Evolutionary conservation across 2,888 invertebrate species (phyloP).

Genomic region (Lasioglossum malachurum): DNA sequence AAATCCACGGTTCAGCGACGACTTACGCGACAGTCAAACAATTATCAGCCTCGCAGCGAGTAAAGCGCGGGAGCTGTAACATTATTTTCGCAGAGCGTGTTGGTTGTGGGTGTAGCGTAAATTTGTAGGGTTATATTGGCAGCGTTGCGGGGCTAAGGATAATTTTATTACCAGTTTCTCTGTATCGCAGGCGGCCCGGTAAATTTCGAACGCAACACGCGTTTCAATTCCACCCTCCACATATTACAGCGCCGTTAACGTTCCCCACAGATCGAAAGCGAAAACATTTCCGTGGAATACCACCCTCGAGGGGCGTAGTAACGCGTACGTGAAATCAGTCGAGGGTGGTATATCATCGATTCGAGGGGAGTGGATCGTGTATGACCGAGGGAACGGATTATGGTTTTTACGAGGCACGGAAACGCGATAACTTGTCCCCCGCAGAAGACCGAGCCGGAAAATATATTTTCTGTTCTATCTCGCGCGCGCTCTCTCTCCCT

Average conservation of each 20-base stretch:
- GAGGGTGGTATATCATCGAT: slow-evolving; percentile 42
- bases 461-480: slow-evolving; percentile 38
- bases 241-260: slow-evolving; percentile 35
- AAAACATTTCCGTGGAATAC: slow-evolving; percentile 29
- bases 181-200: neutral
- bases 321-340: slow-evolving; percentile 37
- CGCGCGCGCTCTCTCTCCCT: neutral
- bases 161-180: neutral
- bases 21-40: neutral
- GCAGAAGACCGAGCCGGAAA: slow-evolving; percentile 15
- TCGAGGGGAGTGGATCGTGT: slow-evolving; percentile 29
- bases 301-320: slow-evolving; percentile 1
- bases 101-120: neutral
- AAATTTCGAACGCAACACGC: slow-evolving; percentile 19
- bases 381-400: slow-evolving; percentile 41
- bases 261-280: slow-evolving; percentile 19
- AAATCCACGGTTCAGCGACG: neutral
- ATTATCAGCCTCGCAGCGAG: neutral
- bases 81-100: neutral
- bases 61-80: neutral
- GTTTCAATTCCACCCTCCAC: slow-evolving; percentile 17
- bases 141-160: neutral
- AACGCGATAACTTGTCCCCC: slow-evolving; percentile 41
- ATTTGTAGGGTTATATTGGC: neutral
- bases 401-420: slow-evolving; percentile 51